A percentile compares a stretch with the other conserved stretches of the same genome.
Evolutionary conservation across 2,797 vertebrate species (phyloP).

Genomic region (Tenualosa thibaudeaui): DNA sequence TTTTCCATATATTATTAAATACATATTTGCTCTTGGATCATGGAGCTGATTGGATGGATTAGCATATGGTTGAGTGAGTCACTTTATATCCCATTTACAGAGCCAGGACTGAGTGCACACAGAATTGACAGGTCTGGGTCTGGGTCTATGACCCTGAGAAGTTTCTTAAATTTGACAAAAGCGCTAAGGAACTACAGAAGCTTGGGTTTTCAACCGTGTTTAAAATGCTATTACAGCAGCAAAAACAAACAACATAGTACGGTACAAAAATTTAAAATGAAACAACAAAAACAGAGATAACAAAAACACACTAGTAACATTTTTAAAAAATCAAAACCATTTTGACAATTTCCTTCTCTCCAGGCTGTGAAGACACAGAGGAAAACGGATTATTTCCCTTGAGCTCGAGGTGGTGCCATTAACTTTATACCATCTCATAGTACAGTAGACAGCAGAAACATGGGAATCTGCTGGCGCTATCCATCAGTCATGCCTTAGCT

Average conservation of each 20-base stretch:
- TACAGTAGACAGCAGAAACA: neutral
- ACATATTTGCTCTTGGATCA: neutral
- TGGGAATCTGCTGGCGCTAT: constrained; percentile 21
- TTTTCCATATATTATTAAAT: neutral
- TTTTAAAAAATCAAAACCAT: too few species aligned
- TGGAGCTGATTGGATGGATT: neutral
- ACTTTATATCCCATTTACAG: too few species aligned
- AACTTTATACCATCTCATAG: neutral
- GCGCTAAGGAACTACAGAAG: neutral
- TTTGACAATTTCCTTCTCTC: too few species aligned
- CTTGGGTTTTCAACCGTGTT: neutral
- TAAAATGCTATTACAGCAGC: neutral
- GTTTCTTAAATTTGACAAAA: neutral
- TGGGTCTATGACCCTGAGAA: neutral
- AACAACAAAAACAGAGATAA: too few species aligned
- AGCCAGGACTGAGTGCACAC: neutral
- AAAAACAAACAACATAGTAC: neutral
- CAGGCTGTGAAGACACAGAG: neutral
- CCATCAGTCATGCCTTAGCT: constrained; percentile 13
- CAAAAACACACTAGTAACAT: too few species aligned
- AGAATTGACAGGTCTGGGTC: neutral
- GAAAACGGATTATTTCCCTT: neutral
- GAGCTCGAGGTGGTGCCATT: neutral
- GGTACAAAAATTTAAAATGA: too few species aligned
- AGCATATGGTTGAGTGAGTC: neutral